Evolutionary conservation across 2,113 vertebrate genomes (phyloP), one percentile per base, ranked within the genome.

Genomic region (Lutjanus erythropterus): DNA sequence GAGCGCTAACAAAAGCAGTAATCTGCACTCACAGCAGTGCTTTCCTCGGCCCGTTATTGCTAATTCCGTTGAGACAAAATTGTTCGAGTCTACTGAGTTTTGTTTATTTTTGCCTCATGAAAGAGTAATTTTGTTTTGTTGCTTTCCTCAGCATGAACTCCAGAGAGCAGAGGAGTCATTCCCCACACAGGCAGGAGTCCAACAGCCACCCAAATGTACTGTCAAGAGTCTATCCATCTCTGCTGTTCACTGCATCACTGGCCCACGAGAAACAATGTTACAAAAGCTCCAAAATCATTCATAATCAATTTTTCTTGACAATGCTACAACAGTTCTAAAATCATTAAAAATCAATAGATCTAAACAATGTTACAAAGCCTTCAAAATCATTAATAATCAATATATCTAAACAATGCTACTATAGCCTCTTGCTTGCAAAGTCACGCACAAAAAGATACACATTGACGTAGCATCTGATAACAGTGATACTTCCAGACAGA

Each of bases 111-210:
- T 77, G 21, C 75, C 23, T 67, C 72, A 71, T 77, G 68, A 83
- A 78, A 71, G 74, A 77, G 33, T 80, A 67, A 85, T 83, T 75
- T 61, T 84, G 62, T 81, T 88, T 76, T 80, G 46, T 25, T 84
- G 73, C 72, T 82, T 78, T 65, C 56, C 84, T 78, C 83, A 62
- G 75, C 76, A 53, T 19, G 49, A 77, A 66, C 53, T 64, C 16
- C 58, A 46, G 64, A 53, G 76, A 53, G 64, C 62, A 76, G 53
- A 12, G 27, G 53, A 89, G 65, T 68, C 46, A 71, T 78, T 86
- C 33, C 6, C 25, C 3, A 6, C 76, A 64, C 80, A 59, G 49
- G 11, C 39, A 49, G 49, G 50, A 83, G 39, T 71, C 81, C 65
- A 81, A 66, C 41, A 71, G 41, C 55, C 58, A 59, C 35, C 67